A percentile compares a stretch with the other conserved stretches of the same genome.
Evolutionary conservation across 2,113 vertebrate species (phyloP).

Genomic region (Phalacrocorax brasilianus): DNA sequence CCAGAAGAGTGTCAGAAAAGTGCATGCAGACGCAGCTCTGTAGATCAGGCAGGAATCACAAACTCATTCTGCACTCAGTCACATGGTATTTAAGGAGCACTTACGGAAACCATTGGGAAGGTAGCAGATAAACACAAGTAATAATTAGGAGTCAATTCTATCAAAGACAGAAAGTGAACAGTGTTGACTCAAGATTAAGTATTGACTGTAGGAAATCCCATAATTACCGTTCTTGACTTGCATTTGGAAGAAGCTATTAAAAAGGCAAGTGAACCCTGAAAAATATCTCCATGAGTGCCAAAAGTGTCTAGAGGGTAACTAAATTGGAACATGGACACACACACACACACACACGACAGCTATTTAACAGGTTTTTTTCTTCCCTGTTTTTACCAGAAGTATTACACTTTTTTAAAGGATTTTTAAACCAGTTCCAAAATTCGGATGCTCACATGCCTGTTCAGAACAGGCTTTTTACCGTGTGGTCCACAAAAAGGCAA

Average conservation of each 20-base stretch:
- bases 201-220: neutral
- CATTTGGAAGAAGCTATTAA: neutral
- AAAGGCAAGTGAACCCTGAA: neutral
- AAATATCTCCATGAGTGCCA: neutral
- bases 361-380: neutral
- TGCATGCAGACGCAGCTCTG: neutral
- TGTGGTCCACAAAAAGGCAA: neutral
- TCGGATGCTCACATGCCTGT: neutral
- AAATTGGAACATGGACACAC: too few relatives aligned
- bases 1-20: neutral
- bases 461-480: neutral
- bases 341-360: too few relatives aligned
- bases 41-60: neutral
- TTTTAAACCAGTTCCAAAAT: neutral
- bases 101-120: neutral
- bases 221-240: neutral
- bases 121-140: neutral
- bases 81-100: neutral
- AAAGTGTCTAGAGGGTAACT: neutral
- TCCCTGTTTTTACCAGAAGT: neutral
- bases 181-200: neutral
- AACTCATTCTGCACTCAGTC: neutral
- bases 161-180: neutral
- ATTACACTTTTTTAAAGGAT: neutral
- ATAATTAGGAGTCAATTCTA: neutral